These are phyloP conservation scores for Karalla daura DNA, from an alignment of 2,797 vertebrate genomes.

Conservation along the genomic window DNA sequence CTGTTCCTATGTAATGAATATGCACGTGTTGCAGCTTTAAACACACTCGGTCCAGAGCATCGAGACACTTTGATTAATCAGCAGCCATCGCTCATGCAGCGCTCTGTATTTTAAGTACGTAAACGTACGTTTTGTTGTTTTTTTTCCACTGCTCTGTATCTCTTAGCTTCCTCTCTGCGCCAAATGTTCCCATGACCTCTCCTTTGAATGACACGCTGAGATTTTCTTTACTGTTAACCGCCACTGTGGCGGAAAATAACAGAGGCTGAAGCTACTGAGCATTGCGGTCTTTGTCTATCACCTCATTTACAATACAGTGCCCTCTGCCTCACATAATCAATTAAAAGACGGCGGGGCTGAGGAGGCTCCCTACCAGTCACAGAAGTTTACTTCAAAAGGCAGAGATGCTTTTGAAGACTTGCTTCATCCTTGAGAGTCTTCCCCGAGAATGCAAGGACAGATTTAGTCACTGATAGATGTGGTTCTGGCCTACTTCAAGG, in stretches of 20 bases:
- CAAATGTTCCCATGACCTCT: constrained; percentile 64
- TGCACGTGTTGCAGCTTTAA: constrained; percentile 29
- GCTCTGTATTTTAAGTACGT: neutral
- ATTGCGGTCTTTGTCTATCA: constrained; percentile 77
- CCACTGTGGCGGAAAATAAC: constrained; percentile 63
- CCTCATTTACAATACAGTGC: constrained; percentile 84
- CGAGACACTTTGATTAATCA: neutral
- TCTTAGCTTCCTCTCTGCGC: constrained; percentile 10
- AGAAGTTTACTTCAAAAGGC: constrained; percentile 85
- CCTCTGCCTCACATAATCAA: constrained; percentile 86
- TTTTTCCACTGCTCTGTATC: neutral
- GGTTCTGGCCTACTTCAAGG: constrained; percentile 83
- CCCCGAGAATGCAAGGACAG: constrained; percentile 81
- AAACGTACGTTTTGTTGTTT: neutral
- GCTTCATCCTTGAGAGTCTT: constrained; percentile 82
- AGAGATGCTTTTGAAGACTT: constrained; percentile 85
- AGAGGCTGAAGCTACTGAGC: constrained; percentile 58
- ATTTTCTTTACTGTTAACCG: constrained; percentile 53
- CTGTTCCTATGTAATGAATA: constrained; percentile 29
- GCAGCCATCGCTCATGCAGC: too few relatives aligned
- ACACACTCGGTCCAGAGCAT: neutral
- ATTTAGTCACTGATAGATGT: constrained; percentile 84
- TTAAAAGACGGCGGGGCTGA: constrained; percentile 76
- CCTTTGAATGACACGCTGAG: constrained; percentile 43
- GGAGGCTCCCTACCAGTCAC: constrained; percentile 77